These are phyloP conservation scores for Panthera tigris DNA, from an alignment of 2,113 vertebrate genomes.

Conservation along the genomic window DNA sequence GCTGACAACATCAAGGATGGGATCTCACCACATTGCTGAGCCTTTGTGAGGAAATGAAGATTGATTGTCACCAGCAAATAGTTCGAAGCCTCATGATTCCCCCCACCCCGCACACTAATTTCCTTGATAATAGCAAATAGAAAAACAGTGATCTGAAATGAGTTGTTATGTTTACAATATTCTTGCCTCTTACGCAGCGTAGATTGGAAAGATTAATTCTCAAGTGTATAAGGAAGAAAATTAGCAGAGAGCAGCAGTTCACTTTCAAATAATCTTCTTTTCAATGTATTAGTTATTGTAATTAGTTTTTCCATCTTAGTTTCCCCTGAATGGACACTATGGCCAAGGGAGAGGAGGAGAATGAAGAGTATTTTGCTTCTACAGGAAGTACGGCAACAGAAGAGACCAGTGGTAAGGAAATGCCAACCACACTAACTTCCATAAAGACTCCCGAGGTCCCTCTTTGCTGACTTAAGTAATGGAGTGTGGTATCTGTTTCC, in stretches of 20 bases:
- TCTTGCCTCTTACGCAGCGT: neutral
- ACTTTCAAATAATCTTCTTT: neutral
- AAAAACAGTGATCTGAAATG: neutral
- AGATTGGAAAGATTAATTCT: neutral
- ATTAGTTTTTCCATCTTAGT: neutral
- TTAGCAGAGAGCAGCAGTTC: neutral
- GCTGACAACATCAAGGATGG: neutral
- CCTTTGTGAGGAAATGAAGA: neutral
- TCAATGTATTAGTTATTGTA: neutral
- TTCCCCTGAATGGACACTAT: neutral
- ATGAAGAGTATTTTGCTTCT: neutral
- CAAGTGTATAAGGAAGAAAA: neutral
- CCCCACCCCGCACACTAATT: neutral
- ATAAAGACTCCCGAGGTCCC: neutral
- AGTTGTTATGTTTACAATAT: neutral
- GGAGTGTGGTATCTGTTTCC: neutral
- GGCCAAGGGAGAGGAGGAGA: neutral
- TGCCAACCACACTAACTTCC: neutral
- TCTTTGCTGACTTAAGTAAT: neutral
- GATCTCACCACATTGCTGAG: neutral
- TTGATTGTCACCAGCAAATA: neutral
- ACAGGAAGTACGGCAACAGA: neutral
- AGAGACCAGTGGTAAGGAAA: neutral
- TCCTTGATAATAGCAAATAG: neutral
- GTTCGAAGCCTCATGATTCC: neutral